Evolutionary conservation across 2,888 invertebrate species (phyloP).

Genomic region (Micoletzkya japonica): DNA sequence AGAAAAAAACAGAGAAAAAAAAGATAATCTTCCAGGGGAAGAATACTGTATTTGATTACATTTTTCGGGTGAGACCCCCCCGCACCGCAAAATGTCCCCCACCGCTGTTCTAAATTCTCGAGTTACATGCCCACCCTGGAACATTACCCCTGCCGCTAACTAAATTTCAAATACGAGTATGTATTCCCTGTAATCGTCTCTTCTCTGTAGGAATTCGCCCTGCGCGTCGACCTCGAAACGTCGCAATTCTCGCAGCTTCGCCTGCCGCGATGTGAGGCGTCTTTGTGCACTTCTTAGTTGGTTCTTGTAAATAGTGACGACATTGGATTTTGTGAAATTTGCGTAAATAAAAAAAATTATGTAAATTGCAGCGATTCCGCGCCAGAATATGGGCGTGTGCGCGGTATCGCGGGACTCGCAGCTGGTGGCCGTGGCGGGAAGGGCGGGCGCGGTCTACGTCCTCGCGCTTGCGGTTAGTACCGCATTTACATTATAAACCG

Average conservation of each 20-base stretch:
- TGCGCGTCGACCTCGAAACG: conserved; percentile 25
- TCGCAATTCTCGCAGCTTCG: conserved; percentile 15
- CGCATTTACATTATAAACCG: background rate
- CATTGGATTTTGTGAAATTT: background rate
- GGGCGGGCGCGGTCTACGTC: conserved; percentile 17
- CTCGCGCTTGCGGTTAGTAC: conserved; percentile 15
- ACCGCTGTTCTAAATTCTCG: background rate
- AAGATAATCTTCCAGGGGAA: no score
- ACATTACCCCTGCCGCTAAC: no score
- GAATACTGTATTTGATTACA: no score
- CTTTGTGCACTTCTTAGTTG: background rate
- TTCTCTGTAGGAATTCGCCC: no score
- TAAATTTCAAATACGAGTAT: no score
- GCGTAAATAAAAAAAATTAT: background rate
- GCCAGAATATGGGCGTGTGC: conserved; percentile 17
- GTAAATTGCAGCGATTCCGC: conserved; percentile 13
- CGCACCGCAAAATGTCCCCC: no score
- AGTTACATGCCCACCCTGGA: no score
- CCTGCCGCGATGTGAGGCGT: conserved; percentile 18
- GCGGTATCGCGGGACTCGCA: conserved; percentile 23
- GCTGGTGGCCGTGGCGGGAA: conserved; percentile 24
- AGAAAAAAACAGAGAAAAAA: no score
- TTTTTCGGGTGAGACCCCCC: no score
- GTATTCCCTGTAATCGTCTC: no score
- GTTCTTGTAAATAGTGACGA: background rate